A percentile compares a stretch with the other conserved stretches of the same genome.
These are phyloP conservation scores for Dicerorhinus sumatrensis DNA, from an alignment of 2,113 vertebrate species.

Conservation along the genomic window DNA sequence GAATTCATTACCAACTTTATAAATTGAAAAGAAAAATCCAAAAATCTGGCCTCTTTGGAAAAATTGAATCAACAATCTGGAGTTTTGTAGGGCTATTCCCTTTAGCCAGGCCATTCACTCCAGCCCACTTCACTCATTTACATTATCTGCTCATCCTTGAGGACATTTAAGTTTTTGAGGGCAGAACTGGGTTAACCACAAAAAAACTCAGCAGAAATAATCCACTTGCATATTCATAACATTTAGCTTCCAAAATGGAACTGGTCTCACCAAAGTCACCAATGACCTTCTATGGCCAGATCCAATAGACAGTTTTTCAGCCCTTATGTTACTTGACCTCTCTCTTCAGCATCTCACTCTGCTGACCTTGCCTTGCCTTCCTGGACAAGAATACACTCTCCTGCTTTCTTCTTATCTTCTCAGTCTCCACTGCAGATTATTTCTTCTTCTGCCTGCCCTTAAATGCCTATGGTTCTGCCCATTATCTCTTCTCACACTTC, in stretches of 20 bases:
- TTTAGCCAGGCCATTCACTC: not conserved
- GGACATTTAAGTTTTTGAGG: not conserved
- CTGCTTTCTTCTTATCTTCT: slow-evolving; percentile 39
- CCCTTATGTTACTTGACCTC: not conserved
- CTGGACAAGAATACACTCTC: not conserved
- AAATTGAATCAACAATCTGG: not conserved
- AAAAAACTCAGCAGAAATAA: slow-evolving; percentile 40
- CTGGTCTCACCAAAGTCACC: not conserved
- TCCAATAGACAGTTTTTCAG: not conserved
- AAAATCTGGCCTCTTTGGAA: not conserved
- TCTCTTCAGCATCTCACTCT: not conserved
- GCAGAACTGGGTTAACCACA: not conserved
- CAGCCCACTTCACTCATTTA: not conserved
- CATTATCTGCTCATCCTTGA: not conserved
- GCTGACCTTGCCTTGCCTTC: not conserved
- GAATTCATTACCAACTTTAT: slow-evolving; percentile 47
- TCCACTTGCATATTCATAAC: slow-evolving; percentile 22
- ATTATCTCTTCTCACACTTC: not conserved
- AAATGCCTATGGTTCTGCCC: slow-evolving; percentile 11
- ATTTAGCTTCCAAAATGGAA: slow-evolving; percentile 23
- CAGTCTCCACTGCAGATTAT: not conserved
- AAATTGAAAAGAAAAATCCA: not conserved
- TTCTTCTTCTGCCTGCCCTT: slow-evolving; percentile 22
- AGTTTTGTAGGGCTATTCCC: not conserved
- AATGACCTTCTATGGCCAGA: not conserved